Evolutionary conservation across 2,888 invertebrate genomes (phyloP), one percentile per base, ranked within the genome.

Genomic region (Zonitis immaculata): DNA sequence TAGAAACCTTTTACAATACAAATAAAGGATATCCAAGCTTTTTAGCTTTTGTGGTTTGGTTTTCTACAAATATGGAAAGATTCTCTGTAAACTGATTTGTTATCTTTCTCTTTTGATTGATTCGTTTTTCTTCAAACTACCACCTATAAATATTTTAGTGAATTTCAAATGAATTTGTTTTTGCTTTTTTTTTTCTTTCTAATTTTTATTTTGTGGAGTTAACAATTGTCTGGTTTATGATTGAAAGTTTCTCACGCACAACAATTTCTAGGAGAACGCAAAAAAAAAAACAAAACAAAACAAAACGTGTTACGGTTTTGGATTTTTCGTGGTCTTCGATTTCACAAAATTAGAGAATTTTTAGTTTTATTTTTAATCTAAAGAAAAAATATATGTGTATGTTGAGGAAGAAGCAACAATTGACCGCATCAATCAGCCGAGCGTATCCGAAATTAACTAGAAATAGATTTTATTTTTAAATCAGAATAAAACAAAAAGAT

Each of bases 351-450:
- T 20, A 11, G 11, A 8, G n/a, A 28, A 28, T 28, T n/a, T 28
- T 8, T 28, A 28, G 28, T 28, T 28, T n/a, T 8, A 1, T 27
- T 27, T 27, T 6, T 8, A 14, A 32, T 6, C 32, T 1, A 20
- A 39, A 39, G n/a, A 20, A 11, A 18, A 20, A 20, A 39, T 6
- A 4, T 22, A 22, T 5, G 22, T n/a, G n/a, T n/a, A n/a, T n/a
- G n/a, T n/a, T n/a, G n/a, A n/a, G n/a, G 18, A 35, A 35, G 18
- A 18, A 16, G 18, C 9, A 39, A 39, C 39, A 39, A 39, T 39
- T 39, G 39, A 39, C 39, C 39, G 39, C 39, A 39, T 39, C 39
- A 20, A 39, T 39, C 39, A 39, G 20, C 39, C 11, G n/a, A 39
- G 39, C 39, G 39, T 39, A 18, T 39, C 39, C 4, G 16, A 39